Percentiles rank a stretch among this genome's conserved stretches.
Evolutionary conservation across 2,797 vertebrate genomes (phyloP).

Genomic region (Gymnoscopelus braueri): DNA sequence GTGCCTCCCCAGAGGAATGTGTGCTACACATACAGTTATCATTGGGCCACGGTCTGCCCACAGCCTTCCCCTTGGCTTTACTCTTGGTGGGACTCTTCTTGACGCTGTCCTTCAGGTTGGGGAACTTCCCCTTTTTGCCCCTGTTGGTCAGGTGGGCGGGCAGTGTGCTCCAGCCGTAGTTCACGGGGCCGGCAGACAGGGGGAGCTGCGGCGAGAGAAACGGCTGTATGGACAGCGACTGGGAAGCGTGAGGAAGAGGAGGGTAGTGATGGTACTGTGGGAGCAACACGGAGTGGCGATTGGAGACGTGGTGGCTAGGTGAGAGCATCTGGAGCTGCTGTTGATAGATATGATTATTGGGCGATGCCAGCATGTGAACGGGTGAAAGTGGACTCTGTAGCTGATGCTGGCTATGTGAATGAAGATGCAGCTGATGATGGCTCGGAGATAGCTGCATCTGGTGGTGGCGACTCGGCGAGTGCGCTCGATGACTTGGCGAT

Average conservation of each 20-base stretch:
- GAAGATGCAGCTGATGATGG: slow-evolving; percentile 66
- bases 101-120: slow-evolving; percentile 83
- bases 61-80: slow-evolving; percentile 81
- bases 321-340: slow-evolving; percentile 61
- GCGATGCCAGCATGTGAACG: slow-evolving; percentile 53
- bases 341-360: slow-evolving; percentile 57
- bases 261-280: slow-evolving; percentile 60
- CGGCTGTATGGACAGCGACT: slow-evolving; percentile 73
- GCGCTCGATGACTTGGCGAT: slow-evolving; percentile 43
- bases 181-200: slow-evolving; percentile 40
- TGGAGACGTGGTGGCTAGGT: slow-evolving; percentile 25
- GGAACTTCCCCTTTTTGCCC: slow-evolving; percentile 78
- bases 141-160: slow-evolving; percentile 69
- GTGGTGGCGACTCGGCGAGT: slow-evolving; percentile 59
- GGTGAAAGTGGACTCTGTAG: slow-evolving; percentile 32
- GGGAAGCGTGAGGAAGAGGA: slow-evolving; percentile 71
- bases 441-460: slow-evolving; percentile 56
- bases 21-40: slow-evolving; percentile 79
- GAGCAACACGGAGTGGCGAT: slow-evolving; percentile 53
- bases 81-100: slow-evolving; percentile 88
- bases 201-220: slow-evolving; percentile 67
- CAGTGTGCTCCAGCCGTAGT: slow-evolving; percentile 80
- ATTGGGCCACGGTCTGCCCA: slow-evolving; percentile 77
- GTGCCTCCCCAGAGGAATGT: slow-evolving; percentile 61
- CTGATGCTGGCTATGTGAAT: slow-evolving; percentile 30